Conservation (phyloP, 1,140 invertebrate species). For the Macrostomum lignano region DNA sequence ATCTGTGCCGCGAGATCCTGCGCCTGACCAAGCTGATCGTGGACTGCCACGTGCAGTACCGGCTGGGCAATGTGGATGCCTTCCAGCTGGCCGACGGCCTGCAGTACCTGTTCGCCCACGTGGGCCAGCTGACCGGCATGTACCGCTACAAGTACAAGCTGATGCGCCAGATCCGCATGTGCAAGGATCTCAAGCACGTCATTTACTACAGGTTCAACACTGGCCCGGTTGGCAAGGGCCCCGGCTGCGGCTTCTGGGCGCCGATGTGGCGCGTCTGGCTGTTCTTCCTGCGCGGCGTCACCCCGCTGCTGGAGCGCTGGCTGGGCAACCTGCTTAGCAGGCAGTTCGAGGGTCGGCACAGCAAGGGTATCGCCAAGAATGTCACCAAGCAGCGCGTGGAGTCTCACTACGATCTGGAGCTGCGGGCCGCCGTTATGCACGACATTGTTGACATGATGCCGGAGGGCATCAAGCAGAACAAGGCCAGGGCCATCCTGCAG, state of each 20-base stretch:
- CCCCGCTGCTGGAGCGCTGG: conserved; percentile 83
- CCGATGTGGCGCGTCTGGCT: conserved; percentile 97
- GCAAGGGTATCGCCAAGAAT: conserved; percentile 92
- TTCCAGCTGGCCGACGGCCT: conserved; percentile 77
- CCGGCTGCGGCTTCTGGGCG: conserved; percentile 94
- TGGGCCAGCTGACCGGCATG: conserved; percentile 96
- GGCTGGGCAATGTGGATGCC: conserved; percentile 92
- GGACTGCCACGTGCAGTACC: conserved; percentile 93
- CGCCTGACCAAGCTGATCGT: conserved; percentile 86
- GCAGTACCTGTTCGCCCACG: conserved; percentile 98
- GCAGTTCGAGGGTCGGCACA: conserved; percentile 93
- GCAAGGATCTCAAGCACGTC: conserved; percentile 94
- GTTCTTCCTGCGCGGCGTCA: conserved; percentile 96
- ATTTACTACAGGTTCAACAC: conserved; percentile 99
- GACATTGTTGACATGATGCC: conserved; percentile 99
- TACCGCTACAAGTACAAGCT: conserved; percentile 98
- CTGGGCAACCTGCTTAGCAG: conserved; percentile 80
- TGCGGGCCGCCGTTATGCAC: conserved; percentile 92
- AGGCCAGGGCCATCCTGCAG: conserved; percentile 86
- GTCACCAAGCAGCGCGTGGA: conserved; percentile 97
- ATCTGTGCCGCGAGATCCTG: conserved; percentile 88
- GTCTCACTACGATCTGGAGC: conserved; percentile 90
- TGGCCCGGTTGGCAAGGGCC: conserved; percentile 67
- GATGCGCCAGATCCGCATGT: conserved; percentile 98
- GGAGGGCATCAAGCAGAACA: conserved; percentile 97